phyloP scores from a whole-genome alignment of 2,888 invertebrate species.

The Drosophila neutralis region DNA sequence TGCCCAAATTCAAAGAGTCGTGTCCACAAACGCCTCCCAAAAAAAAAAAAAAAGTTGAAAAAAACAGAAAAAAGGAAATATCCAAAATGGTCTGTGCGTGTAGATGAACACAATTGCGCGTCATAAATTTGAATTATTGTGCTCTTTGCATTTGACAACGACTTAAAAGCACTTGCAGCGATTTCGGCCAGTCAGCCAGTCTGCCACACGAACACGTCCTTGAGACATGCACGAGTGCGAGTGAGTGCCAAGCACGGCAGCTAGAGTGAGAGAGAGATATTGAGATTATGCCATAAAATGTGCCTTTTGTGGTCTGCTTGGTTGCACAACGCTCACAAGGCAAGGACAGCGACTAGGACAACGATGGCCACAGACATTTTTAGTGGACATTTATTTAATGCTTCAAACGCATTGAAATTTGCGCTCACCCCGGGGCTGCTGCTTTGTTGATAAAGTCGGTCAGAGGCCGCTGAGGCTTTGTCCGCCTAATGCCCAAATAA shows the following conservation, averaged over 20 bases:
- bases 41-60: slow-evolving; percentile 8
- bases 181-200: slow-evolving; percentile 66
- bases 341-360: slow-evolving; percentile 41
- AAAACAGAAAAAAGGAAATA: slow-evolving; percentile 25
- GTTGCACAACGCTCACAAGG: slow-evolving; percentile 66
- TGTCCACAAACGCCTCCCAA: background rate
- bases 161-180: slow-evolving; percentile 81
- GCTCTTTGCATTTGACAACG: slow-evolving; percentile 80
- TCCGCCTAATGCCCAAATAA: slow-evolving; percentile 45
- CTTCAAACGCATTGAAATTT: slow-evolving; percentile 78
- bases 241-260: slow-evolving; percentile 2
- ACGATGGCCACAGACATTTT: slow-evolving; percentile 65
- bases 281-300: slow-evolving; percentile 44
- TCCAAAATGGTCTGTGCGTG: slow-evolving; percentile 62
- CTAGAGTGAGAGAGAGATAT: background rate
- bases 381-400: slow-evolving; percentile 79
- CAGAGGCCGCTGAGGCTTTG: slow-evolving; percentile 39
- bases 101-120: slow-evolving; percentile 79
- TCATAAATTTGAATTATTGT: slow-evolving; percentile 81
- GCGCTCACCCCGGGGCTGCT: slow-evolving; percentile 54
- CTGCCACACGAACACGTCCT: slow-evolving; percentile 73
- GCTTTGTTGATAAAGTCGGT: slow-evolving; percentile 74
- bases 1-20: slow-evolving; percentile 58
- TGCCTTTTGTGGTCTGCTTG: slow-evolving; percentile 57
- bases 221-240: slow-evolving; percentile 61